Evolutionary conservation across 2,113 vertebrate species (phyloP).

Genomic region (Cinclus mexicanus): DNA sequence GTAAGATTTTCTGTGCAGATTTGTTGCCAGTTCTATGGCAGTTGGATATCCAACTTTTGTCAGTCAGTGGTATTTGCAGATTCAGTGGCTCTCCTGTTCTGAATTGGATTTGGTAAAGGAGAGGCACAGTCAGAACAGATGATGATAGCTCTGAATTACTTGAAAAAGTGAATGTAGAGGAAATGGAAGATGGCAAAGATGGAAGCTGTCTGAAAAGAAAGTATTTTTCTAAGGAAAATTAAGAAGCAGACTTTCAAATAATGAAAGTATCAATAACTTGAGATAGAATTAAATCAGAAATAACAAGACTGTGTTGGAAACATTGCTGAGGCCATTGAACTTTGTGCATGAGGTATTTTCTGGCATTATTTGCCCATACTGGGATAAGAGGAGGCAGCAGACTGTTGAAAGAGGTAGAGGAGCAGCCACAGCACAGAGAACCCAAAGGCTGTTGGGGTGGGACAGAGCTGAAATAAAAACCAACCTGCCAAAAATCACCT

Average conservation of each 20-base stretch:
- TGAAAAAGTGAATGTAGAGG: background rate
- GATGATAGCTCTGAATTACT: background rate
- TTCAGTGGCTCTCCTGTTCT: background rate
- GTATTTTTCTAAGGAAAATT: background rate
- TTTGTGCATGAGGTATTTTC: background rate
- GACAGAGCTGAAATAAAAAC: background rate
- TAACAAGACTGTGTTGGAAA: background rate
- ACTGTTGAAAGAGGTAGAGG: background rate
- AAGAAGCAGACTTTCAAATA: background rate
- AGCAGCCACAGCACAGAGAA: background rate
- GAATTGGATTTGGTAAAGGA: background rate
- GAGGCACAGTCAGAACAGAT: background rate
- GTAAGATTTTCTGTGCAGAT: background rate
- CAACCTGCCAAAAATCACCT: background rate
- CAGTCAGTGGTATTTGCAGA: background rate
- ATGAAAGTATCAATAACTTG: background rate
- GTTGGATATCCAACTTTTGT: background rate
- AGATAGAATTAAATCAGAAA: background rate
- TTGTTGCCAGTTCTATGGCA: background rate
- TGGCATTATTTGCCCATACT: background rate
- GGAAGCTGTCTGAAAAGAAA: background rate
- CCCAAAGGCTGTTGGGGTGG: background rate
- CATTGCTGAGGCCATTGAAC: background rate
- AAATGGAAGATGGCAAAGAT: background rate
- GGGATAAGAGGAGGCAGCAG: background rate